phyloP scores from a whole-genome alignment of 2,113 vertebrate genomes.

The Chionis minor region DNA sequence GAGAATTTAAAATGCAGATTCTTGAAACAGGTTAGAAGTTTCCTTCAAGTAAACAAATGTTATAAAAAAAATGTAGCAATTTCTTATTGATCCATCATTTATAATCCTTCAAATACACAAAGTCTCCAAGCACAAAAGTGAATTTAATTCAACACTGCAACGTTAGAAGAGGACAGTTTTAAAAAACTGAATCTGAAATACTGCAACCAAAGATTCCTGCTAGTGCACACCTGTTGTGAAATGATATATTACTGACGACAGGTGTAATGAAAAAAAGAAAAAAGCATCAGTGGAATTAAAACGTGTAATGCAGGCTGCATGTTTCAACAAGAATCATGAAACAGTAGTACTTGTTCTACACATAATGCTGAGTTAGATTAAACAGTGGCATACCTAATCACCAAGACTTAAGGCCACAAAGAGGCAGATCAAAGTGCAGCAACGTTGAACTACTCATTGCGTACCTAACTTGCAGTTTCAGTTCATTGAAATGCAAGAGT shows the following conservation, averaged over 20 bases:
- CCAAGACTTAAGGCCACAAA: not conserved
- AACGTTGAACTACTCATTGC: not conserved
- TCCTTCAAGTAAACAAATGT: constrained; percentile 48
- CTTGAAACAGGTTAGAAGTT: constrained; percentile 38
- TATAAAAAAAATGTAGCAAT: not conserved
- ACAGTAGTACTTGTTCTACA: constrained; percentile 12
- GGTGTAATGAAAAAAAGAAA: constrained; percentile 47
- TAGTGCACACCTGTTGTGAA: constrained; percentile 42
- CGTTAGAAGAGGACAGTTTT: not conserved
- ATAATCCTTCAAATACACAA: not conserved
- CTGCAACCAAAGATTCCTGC: not conserved
- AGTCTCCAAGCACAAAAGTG: not conserved
- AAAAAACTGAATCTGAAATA: not conserved
- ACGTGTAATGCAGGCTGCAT: not conserved
- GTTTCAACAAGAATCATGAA: constrained; percentile 46
- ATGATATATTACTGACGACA: constrained; percentile 28
- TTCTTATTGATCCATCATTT: not conserved
- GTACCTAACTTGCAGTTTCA: constrained; percentile 63
- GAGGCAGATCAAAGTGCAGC: constrained; percentile 55
- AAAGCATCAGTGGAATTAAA: constrained; percentile 5
- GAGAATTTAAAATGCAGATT: constrained; percentile 66
- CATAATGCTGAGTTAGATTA: constrained; percentile 34
- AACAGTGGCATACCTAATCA: constrained; percentile 27
- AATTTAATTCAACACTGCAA: not conserved
- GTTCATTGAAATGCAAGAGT: constrained; percentile 51